Evolutionary conservation across 2,113 vertebrate genomes (phyloP).

Genomic region (Telmatochromis brichardi): DNA sequence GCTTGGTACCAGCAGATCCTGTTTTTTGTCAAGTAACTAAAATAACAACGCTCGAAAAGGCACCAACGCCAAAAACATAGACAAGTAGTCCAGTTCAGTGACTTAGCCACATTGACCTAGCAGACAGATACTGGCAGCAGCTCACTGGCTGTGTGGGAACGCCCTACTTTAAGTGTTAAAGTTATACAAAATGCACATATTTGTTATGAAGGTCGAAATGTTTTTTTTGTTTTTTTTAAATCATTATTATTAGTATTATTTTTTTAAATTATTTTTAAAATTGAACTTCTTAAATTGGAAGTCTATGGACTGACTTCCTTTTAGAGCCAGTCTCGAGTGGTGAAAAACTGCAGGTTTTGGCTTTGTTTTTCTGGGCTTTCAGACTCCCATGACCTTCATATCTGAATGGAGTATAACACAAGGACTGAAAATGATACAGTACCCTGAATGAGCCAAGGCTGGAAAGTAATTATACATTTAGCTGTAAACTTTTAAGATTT

Average conservation of each 20-base stretch:
- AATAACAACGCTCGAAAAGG: neutral
- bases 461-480: neutral
- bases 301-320: neutral
- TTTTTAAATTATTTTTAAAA: accelerated
- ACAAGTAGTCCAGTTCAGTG: neutral
- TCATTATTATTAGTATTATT: neutral
- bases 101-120: neutral
- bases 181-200: neutral
- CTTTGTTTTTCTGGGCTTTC: neutral
- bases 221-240: neutral
- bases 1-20: neutral
- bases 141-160: neutral
- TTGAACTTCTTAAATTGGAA: neutral
- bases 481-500: neutral
- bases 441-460: neutral
- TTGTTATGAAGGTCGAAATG: neutral
- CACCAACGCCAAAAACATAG: neutral
- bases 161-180: neutral
- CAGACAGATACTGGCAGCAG: neutral
- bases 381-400: neutral
- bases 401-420: neutral
- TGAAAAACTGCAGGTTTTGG: neutral
- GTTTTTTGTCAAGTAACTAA: neutral
- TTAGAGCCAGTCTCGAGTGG: neutral
- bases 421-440: neutral